Percentiles rank a stretch among this genome's conserved stretches.
Evolutionary conservation across 2,888 invertebrate species (phyloP).

Genomic region (Caenorhabditis sinica): DNA sequence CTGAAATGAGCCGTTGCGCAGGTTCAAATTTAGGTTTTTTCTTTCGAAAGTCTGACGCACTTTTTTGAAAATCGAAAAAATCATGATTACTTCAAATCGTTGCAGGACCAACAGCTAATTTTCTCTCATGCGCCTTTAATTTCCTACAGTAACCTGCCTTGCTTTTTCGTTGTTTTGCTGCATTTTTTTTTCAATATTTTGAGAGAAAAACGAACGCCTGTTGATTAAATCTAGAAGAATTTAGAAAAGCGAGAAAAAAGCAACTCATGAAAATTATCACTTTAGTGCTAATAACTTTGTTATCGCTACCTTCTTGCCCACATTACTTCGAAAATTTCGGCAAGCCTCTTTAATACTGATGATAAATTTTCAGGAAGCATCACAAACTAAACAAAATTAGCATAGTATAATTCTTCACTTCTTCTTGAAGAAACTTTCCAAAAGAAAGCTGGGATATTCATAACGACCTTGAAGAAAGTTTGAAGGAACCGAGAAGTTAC

Average conservation of each 20-base stretch:
- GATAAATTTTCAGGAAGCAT: constrained; percentile 5
- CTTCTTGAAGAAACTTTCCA: neutral
- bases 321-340: too few species aligned
- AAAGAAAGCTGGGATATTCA: constrained; percentile 17
- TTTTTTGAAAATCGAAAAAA: neutral
- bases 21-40: too few species aligned
- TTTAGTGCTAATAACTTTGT: too few species aligned
- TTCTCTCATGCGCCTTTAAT: constrained; percentile 13
- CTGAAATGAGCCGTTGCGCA: too few species aligned
- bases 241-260: neutral
- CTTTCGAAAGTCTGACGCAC: neutral
- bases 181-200: neutral
- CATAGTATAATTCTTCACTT: constrained; percentile 24
- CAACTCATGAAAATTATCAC: too few species aligned
- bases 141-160: neutral
- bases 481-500: constrained; percentile 6
- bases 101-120: neutral
- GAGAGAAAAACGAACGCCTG: neutral
- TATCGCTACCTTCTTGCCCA: neutral
- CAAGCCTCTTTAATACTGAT: neutral
- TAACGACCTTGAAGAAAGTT: constrained; percentile 5
- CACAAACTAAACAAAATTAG: constrained; percentile 6
- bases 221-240: neutral
- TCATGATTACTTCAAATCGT: neutral
- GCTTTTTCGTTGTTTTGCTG: neutral